phyloP scores from a whole-genome alignment of 2,888 invertebrate genomes.

The Caprella mutica region DNA sequence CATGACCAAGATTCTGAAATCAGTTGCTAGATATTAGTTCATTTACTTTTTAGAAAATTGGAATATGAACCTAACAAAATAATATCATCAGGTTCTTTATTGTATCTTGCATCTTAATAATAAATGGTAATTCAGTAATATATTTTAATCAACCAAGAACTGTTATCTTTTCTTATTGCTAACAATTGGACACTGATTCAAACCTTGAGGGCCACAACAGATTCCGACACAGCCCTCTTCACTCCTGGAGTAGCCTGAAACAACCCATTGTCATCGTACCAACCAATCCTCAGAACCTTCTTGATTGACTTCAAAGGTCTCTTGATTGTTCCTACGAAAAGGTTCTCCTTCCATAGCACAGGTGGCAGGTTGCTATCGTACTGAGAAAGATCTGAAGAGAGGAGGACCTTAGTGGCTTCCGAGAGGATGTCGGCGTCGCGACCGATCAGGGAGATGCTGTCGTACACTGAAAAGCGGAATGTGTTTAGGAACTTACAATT shows the following conservation, averaged over 20 bases:
- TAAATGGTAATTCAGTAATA: no score
- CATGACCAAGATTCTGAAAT: constrained; percentile 2
- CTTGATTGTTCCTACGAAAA: background rate
- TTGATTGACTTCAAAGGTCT: no score
- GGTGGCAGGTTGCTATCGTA: background rate
- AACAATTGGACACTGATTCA: background rate
- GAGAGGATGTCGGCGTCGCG: background rate
- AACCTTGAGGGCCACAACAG: background rate
- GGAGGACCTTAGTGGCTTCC: background rate
- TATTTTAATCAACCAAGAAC: background rate
- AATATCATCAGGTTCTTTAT: no score
- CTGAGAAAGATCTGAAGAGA: background rate
- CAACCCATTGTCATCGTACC: background rate
- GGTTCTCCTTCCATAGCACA: background rate
- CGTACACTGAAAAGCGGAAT: background rate
- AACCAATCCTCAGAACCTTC: background rate
- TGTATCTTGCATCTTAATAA: no score
- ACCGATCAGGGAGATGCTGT: background rate
- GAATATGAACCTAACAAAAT: no score
- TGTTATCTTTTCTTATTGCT: background rate
- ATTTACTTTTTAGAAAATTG: no score
- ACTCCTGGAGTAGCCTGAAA: background rate
- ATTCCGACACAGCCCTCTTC: background rate
- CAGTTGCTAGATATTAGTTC: no score
- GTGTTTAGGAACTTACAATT: background rate